Base-by-base conservation (phyloP, 2,113 vertebrate species). In the Sisor rabdophorus region DNA sequence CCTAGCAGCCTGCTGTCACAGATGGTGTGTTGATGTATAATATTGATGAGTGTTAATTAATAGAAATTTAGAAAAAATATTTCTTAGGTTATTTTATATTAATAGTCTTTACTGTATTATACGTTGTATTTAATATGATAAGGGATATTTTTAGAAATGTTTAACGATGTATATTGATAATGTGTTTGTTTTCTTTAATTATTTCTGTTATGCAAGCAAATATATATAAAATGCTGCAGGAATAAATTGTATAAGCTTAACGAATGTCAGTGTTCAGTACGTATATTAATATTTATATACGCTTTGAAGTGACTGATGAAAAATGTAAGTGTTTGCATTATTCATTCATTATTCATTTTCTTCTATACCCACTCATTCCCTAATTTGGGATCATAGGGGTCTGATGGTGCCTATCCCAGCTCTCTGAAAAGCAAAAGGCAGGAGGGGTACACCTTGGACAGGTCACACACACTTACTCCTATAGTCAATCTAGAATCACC, bases 161-260 rank as follows among this genome's bases (percentile, higher is more conserved):
- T 44, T n/a, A 61, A 40, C 30, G 13, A 55, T 55, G 73, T 12
- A 2, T 67, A 44, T 17, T 30, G 8, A 40, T 20, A 7, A 76
- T 24, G 5, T 19, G 61, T 19, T 26, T 61, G 73, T 64, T 26
- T 17, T 50, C 10, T 64, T 24, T 40, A n/a, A 50, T 40, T 52
- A 63, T 54, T 40, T 44, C 30, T 65, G 50, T 55, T 4, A 40
- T 47, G 15, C 13, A 26, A 48, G 32, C 11, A 47, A 28, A 69
- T 36, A 32, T 69, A 56, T 69, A 24, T 69, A 68, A 11, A 16
- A 12, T 47, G 22, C 30, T 28, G 63, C 50, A 56, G 56, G 32
- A 32, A 50, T 68, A 48, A 55, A 76, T 44, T 28, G 30, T 63
- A 54, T 54, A 75, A 64, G 22, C 59, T 40, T 52, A 50, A 63